A percentile compares a stretch with the other conserved stretches of the same genome.
Evolutionary conservation across 2,888 invertebrate genomes (phyloP).

Genomic region (Panzeria rudis): DNA sequence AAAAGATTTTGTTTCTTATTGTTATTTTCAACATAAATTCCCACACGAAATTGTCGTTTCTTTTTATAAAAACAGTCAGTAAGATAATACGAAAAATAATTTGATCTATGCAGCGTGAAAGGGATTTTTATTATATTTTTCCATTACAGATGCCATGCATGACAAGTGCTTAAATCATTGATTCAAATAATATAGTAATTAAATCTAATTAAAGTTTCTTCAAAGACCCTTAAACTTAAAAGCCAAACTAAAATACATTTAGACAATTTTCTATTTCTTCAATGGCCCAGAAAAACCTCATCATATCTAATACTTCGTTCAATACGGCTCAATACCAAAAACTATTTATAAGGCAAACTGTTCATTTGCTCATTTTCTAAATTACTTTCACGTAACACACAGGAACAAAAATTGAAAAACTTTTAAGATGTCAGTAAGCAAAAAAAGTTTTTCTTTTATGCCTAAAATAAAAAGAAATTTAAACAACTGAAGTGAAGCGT

Average conservation of each 20-base stretch:
- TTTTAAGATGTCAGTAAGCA: not conserved
- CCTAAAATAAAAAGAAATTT: conserved; percentile 17
- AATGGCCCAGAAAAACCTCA: conserved; percentile 59
- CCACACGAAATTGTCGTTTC: no score
- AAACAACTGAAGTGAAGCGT: conserved; percentile 20
- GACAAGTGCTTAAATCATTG: no score
- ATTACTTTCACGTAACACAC: conserved; percentile 62
- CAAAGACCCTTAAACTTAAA: not conserved
- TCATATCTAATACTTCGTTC: conserved; percentile 48
- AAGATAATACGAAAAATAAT: no score
- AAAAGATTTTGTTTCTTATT: no score
- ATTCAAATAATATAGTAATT: no score
- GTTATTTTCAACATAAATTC: no score
- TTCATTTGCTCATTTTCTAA: conserved; percentile 36
- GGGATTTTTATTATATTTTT: no score
- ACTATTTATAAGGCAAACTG: conserved; percentile 8
- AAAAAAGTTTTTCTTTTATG: conserved; percentile 23
- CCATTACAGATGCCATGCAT: no score
- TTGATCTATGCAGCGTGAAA: no score
- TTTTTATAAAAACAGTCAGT: no score
- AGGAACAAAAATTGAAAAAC: conserved; percentile 52
- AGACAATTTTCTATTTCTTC: conserved; percentile 1
- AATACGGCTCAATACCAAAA: not conserved
- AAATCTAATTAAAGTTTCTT: not conserved
- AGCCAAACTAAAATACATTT: not conserved